Evolutionary conservation across 2,888 invertebrate genomes (phyloP).

Genomic region (Sicus ferrugineus): DNA sequence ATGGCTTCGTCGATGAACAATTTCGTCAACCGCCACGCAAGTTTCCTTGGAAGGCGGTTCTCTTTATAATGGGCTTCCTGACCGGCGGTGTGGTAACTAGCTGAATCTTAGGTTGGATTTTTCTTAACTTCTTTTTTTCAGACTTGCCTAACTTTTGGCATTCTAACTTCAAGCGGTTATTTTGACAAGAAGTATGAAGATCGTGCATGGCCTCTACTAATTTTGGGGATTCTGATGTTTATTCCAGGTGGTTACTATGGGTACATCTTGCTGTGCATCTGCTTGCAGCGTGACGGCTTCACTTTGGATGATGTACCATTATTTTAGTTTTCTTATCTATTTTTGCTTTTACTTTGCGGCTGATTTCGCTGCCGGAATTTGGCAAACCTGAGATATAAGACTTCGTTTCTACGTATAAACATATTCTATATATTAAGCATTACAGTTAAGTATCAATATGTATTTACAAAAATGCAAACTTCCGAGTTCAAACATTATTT

Average conservation of each 20-base stretch:
- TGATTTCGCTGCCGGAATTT: no score
- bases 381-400: no score
- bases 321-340: slow-evolving; percentile 35
- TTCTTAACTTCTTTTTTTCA: slow-evolving; percentile 32
- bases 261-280: slow-evolving; percentile 84
- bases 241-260: slow-evolving; percentile 92
- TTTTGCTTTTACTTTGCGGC: no score
- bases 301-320: slow-evolving; percentile 50
- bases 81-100: slow-evolving; percentile 72
- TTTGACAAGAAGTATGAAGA: slow-evolving; percentile 86
- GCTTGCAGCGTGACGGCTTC: slow-evolving; percentile 47
- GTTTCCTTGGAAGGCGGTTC: slow-evolving; percentile 86
- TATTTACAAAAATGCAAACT: no score
- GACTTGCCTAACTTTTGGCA: slow-evolving; percentile 77
- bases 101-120: not conserved
- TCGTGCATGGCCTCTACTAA: slow-evolving; percentile 87
- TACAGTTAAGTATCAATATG: no score
- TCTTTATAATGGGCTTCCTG: slow-evolving; percentile 78
- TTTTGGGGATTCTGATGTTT: slow-evolving; percentile 88
- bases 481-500: no score
- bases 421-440: no score
- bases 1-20: slow-evolving; percentile 62
- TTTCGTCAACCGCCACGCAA: slow-evolving; percentile 73
- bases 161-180: slow-evolving; percentile 81
- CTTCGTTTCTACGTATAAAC: no score